Evolutionary conservation across 2,888 invertebrate species (phyloP).

Genomic region (Poecilobothrus nobilitatus): DNA sequence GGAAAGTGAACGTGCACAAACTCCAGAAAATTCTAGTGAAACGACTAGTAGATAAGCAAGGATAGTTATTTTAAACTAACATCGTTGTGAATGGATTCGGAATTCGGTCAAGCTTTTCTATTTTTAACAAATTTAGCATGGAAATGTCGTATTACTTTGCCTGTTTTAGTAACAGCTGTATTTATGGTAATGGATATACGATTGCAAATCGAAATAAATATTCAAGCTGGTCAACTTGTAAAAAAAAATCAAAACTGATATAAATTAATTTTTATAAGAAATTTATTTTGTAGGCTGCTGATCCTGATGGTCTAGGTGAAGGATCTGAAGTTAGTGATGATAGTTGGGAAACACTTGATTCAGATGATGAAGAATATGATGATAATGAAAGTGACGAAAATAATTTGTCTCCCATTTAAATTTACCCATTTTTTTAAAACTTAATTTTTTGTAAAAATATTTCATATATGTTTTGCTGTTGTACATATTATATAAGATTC

Average conservation of each 20-base stretch:
- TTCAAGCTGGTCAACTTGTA: constrained; percentile 46
- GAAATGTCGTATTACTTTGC: constrained; percentile 59
- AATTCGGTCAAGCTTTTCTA: constrained; percentile 48
- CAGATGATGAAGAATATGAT: constrained; percentile 13
- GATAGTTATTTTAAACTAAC: background rate
- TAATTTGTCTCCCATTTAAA: background rate
- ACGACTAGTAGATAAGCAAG: constrained; percentile 12
- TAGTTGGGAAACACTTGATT: constrained; percentile 17
- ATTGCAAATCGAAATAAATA: constrained; percentile 58
- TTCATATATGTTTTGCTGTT: no score
- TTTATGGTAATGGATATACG: constrained; percentile 59
- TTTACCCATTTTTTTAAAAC: background rate
- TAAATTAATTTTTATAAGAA: no score
- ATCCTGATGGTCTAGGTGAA: constrained; percentile 8
- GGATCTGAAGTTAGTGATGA: constrained; percentile 13
- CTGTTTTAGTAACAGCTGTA: constrained; percentile 56
- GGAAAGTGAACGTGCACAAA: constrained; percentile 25
- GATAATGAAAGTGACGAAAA: background rate
- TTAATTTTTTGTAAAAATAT: background rate
- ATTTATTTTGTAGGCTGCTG: constrained; percentile 10
- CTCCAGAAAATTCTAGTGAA: constrained; percentile 16
- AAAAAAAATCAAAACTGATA: background rate
- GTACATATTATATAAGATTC: no score
- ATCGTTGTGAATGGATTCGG: constrained; percentile 37
- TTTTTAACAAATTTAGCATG: constrained; percentile 65